Percentiles rank a stretch among this genome's conserved stretches.
Evolutionary conservation across 2,888 invertebrate genomes (phyloP).

Genomic region (Arrhopalites spinosus): DNA sequence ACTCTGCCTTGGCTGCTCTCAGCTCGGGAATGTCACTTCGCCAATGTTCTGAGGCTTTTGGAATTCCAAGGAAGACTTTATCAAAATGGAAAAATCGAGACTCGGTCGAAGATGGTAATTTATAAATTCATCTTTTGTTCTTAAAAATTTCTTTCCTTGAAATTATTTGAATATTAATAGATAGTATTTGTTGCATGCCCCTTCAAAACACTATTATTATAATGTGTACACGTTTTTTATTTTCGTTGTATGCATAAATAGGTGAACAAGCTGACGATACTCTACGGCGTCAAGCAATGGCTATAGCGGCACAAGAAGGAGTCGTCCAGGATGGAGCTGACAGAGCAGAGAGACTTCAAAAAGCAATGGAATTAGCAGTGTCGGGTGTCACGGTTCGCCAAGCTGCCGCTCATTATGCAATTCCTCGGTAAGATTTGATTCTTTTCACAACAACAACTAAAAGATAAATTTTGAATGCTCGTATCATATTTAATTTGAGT

Average conservation of each 20-base stretch:
- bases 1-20: conserved; percentile 50
- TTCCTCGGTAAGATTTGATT: no score
- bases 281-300: background rate
- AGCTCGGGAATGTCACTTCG: conserved; percentile 52
- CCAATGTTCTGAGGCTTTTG: conserved; percentile 53
- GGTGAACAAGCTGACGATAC: conserved; percentile 25
- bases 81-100: conserved; percentile 54
- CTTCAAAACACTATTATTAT: background rate
- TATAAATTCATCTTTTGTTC: no score
- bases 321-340: conserved; percentile 44
- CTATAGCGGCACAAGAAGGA: background rate
- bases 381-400: conserved; percentile 67
- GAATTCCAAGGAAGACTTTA: conserved; percentile 53
- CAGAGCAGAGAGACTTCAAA: conserved; percentile 53
- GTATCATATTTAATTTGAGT: no score
- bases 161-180: no score
- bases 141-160: no score
- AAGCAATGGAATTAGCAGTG: conserved; percentile 54
- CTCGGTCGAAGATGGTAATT: conserved; percentile 34
- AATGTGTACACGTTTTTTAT: background rate
- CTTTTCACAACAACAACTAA: no score
- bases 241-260: background rate
- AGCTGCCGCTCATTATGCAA: conserved; percentile 60
- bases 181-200: background rate
- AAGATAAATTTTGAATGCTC: no score